These are phyloP conservation scores for Crotophaga sulcirostris DNA, from an alignment of 2,113 vertebrate species.

Conservation along the genomic window DNA sequence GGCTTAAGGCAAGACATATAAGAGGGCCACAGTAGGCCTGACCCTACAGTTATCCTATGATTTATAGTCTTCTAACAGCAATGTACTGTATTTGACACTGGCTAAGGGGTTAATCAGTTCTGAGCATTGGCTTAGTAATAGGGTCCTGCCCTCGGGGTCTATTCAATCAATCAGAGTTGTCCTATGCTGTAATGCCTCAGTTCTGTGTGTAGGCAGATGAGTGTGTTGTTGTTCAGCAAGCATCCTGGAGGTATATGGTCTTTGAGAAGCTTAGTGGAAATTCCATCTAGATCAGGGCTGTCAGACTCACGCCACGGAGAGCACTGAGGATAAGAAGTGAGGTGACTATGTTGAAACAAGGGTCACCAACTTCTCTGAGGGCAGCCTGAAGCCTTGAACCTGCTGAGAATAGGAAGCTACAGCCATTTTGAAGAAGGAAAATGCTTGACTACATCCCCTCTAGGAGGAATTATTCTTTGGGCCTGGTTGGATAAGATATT, in stretches of 20 bases:
- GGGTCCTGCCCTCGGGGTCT: conserved; percentile 61
- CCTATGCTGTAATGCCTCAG: conserved; percentile 25
- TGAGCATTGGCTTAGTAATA: conserved; percentile 59
- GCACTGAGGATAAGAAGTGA: not conserved
- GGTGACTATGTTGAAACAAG: conserved; percentile 26
- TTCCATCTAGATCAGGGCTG: conserved; percentile 24
- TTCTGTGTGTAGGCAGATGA: conserved; percentile 66
- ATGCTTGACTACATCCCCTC: not conserved
- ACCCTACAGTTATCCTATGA: conserved; percentile 61
- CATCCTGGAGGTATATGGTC: conserved; percentile 17
- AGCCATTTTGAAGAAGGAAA: not conserved
- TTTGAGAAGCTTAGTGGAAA: conserved; percentile 41
- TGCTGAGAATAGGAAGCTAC: not conserved
- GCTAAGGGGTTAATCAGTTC: conserved; percentile 66
- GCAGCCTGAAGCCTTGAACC: conserved; percentile 17
- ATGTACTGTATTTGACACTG: conserved; percentile 58
- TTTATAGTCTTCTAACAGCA: conserved; percentile 58
- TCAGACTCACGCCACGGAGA: not conserved
- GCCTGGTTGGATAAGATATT: not conserved
- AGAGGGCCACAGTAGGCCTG: conserved; percentile 41
- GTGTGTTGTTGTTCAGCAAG: conserved; percentile 24
- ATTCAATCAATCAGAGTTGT: conserved; percentile 65
- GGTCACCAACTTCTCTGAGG: conserved; percentile 37
- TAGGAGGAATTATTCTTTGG: not conserved
- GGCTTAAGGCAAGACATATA: conserved; percentile 47